Percentiles rank a stretch among this genome's conserved stretches.
phyloP scores from a whole-genome alignment of 2,888 invertebrate species.

The Andrena bicolor region DNA sequence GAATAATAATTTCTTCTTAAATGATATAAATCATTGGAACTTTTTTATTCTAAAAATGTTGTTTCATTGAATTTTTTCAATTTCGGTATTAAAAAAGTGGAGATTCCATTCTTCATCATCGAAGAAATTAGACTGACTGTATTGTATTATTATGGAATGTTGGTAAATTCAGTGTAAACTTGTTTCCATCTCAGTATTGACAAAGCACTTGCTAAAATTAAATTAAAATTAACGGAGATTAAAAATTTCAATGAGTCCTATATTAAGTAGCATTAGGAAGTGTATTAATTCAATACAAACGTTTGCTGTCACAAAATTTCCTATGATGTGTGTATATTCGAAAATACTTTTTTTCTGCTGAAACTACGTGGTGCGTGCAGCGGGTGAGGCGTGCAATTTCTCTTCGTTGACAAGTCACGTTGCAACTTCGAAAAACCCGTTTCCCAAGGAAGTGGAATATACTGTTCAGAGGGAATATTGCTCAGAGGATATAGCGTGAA shows the following conservation, averaged over 20 bases:
- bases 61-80: neutral
- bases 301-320: too few species aligned
- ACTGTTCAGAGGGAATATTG: constrained; percentile 16
- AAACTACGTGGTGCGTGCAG: neutral
- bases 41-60: neutral
- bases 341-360: neutral
- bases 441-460: constrained; percentile 21
- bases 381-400: neutral
- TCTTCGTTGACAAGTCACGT: constrained; percentile 34
- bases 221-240: too few species aligned
- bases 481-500: neutral
- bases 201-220: too few species aligned
- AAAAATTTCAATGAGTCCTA: too few species aligned
- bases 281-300: too few species aligned
- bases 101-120: too few species aligned
- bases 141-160: too few species aligned
- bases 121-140: too few species aligned
- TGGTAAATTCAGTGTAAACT: too few species aligned
- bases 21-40: neutral
- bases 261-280: too few species aligned
- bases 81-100: neutral
- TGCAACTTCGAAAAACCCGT: constrained; percentile 21
- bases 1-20: neutral
- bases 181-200: too few species aligned
- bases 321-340: neutral